Conservation (phyloP, 2,797 vertebrate species). For the Botia kubotai region DNA sequence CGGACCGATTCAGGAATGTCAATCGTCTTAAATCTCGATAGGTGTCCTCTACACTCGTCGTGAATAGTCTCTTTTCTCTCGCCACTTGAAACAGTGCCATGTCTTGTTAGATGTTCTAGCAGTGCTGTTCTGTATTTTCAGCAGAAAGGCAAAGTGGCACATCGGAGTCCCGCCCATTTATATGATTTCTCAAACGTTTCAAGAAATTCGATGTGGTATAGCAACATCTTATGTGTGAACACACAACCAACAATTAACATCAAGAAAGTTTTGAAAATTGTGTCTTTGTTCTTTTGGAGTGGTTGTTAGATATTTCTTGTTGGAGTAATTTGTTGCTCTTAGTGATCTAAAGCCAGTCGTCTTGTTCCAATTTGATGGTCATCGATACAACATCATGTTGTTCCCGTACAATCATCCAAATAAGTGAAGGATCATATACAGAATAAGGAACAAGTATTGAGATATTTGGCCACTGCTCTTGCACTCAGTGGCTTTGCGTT, state of each 20-base stretch:
- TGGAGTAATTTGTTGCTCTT: neutral
- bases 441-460: neutral
- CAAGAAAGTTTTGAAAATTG: neutral
- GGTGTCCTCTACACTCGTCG: neutral
- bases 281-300: constrained; percentile 14
- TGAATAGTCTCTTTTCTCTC: constrained; percentile 11
- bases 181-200: neutral
- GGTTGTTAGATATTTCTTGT: constrained; percentile 2
- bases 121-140: neutral
- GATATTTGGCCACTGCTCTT: neutral
- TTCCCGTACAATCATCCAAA: constrained; percentile 3
- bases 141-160: constrained; percentile 39
- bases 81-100: constrained; percentile 21
- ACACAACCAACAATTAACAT: constrained; percentile 1
- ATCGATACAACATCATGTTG: constrained; percentile 1
- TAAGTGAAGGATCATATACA: constrained; percentile 3
- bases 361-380: constrained; percentile 1
- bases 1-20: constrained; percentile 56
- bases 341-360: constrained; percentile 1
- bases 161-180: constrained; percentile 18
- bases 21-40: constrained; percentile 26
- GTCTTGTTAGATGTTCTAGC: neutral
- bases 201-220: constrained; percentile 4
- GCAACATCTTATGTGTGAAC: neutral
- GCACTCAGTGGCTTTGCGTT: constrained; percentile 3